Base-by-base conservation (phyloP, 2,113 vertebrate genomes). In the Ariopsis seemanni region DNA sequence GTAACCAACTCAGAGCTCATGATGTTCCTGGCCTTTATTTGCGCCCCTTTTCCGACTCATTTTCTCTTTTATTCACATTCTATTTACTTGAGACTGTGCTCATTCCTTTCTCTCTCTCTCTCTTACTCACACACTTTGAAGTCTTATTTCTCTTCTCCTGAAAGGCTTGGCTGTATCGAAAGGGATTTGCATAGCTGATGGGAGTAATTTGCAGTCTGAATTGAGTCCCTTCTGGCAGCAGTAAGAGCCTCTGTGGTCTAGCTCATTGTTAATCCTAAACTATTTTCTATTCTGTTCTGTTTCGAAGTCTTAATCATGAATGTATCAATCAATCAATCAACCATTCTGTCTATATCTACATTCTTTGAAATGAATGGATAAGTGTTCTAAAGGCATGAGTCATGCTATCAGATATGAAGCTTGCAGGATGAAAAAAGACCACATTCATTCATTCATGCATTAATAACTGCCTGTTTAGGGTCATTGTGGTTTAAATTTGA, bases 151-250 rank as follows among this genome's bases (percentile, higher is more conserved):
- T 67, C 90, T 91, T 63, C 74, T 83, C 42, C 86, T 92, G 90
- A 90, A 85, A 93, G 91, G 90, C 92, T 94, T 92, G 93, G 88
- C 91, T 62, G 90, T 94, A 93, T 94, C 93, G 93, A 92, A 91
- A 89, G 93, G 94, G 94, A 95, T 95, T 95, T 95, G 93, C 94
- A 94, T 95, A 91, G 91, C 92, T 92, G 93, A 95, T 94, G 93
- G 93, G 94, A 94, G 93, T 94, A 94, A 94, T 94, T 94, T 92
- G 89, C 92, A 90, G 88, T 91, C 92, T 94, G 90, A 94, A 93
- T 92, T 92, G 42, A 42, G 86, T 90, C 90, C 89, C 90, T 86
- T 92, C 86, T 88, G 50, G 79, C 62, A 85, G 42, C 58, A 85
- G 53, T 18, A 85, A 60, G 8, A 83, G 48, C 53, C 65, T 88